Evolutionary conservation across 2,113 vertebrate species (phyloP).

Genomic region (Andinoacara biseriatus): DNA sequence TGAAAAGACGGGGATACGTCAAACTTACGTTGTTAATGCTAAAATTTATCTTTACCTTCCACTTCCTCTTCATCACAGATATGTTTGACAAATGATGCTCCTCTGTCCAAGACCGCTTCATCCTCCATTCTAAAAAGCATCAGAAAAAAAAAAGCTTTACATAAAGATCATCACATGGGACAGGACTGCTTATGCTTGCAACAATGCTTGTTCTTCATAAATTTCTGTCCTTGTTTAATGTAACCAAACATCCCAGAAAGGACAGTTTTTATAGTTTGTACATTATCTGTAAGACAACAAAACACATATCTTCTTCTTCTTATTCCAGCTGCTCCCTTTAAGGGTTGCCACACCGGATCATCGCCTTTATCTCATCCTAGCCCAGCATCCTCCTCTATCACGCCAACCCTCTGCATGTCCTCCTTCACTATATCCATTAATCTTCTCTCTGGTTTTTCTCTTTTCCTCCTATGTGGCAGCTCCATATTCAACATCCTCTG

Average conservation of each 20-base stretch:
- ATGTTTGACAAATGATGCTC: slow-evolving; percentile 95
- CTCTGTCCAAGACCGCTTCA: slow-evolving; percentile 95
- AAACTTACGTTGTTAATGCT: background rate
- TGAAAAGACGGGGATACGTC: background rate
- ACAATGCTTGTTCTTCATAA: background rate
- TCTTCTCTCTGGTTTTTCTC: too few relatives aligned
- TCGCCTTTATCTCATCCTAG: too few relatives aligned
- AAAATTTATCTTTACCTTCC: slow-evolving; percentile 86
- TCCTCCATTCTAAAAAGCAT: slow-evolving; percentile 92
- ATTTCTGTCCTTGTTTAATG: too few relatives aligned
- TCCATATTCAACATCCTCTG: background rate
- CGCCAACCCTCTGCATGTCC: too few relatives aligned
- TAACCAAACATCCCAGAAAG: too few relatives aligned
- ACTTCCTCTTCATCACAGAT: slow-evolving; percentile 96
- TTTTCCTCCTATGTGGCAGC: background rate
- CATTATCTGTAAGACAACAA: background rate
- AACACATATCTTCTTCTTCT: background rate
- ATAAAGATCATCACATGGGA: background rate
- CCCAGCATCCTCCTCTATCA: too few relatives aligned
- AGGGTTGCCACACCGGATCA: too few relatives aligned
- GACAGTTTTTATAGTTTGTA: background rate
- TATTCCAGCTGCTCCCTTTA: too few relatives aligned
- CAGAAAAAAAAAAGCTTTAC: slow-evolving; percentile 78
- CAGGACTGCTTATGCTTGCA: background rate
- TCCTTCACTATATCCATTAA: too few relatives aligned